Base-by-base conservation (phyloP, 2,113 vertebrate genomes). In the Stigmatopora nigra region DNA sequence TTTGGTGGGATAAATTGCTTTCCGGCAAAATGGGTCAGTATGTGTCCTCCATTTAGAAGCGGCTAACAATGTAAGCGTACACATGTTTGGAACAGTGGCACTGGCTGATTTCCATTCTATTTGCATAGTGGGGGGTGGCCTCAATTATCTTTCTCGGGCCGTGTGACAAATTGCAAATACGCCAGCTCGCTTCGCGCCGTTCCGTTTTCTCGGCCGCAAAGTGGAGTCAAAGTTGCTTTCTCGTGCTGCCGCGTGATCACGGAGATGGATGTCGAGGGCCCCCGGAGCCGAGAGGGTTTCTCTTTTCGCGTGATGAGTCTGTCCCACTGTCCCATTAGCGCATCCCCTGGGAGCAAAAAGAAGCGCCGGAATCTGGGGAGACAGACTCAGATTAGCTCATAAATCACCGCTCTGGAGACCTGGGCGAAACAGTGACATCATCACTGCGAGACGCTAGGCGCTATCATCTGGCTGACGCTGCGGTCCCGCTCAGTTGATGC, bases 361-460 rank as follows among this genome's bases (percentile, higher is more conserved):
- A 31, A 86, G 82, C 82, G 85, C 83, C 86, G 79, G 82, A 83
- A 82, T 89, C 87, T 73, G 84, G 82, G 89, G 86, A 78, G 89
- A 91, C 90, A 80, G 88, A 78, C 86, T 82, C 90, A 92, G 92
- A 96, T 96, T 90, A 92, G 90, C 91, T 94, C 89, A 92, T 93
- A 92, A 92, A 96, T 95, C 93, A 94, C 72, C 68, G 82, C 84
- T 85, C 88, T 0, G n/a, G 85, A 84, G 89, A 86, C 78, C 59
- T 74, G 75, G 44, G 69, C 85, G 83, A 87, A 76, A 85, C 45
- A 84, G 88, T 89, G 90, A 90, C 87, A 90, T 92, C 88, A 89
- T 88, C 89, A 86, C 71, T 69, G 68, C 65, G 86, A 87, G 87
- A 77, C 68, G 35, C 78, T 76, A 52, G 77, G 71, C 71, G 78